These are phyloP conservation scores for Horisme vitalbata DNA, from an alignment of 2,888 invertebrate species.

Conservation along the genomic window DNA sequence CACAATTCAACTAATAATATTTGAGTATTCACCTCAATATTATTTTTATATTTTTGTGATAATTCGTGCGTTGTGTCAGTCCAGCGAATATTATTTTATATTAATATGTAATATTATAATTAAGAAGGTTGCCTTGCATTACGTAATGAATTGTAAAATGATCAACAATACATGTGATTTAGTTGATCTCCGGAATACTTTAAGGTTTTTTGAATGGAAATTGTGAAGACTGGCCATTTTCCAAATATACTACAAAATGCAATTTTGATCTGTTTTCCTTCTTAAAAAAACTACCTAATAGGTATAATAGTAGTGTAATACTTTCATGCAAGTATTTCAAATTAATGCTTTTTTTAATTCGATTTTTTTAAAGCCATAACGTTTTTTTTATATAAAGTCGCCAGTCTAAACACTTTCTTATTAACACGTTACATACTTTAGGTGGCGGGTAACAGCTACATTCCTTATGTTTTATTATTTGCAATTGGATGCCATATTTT, in stretches of 20 bases:
- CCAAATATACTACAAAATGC: no score
- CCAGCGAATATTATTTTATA: constrained; percentile 35
- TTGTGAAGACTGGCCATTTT: constrained; percentile 6
- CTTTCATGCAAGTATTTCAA: no score
- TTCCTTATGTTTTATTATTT: constrained; percentile 27
- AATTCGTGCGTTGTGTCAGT: constrained; percentile 58
- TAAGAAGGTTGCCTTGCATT: constrained; percentile 78
- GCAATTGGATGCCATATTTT: constrained; percentile 73
- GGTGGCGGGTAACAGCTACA: constrained; percentile 62
- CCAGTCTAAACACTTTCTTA: background rate
- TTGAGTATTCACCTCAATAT: constrained; percentile 17
- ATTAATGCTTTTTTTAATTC: no score
- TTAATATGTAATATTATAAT: constrained; percentile 25
- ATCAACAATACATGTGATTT: constrained; percentile 22
- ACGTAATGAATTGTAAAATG: constrained; percentile 53
- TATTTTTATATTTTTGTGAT: constrained; percentile 56
- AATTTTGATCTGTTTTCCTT: no score
- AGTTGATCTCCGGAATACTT: constrained; percentile 22
- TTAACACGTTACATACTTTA: background rate
- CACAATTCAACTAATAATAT: no score
- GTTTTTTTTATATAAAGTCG: background rate
- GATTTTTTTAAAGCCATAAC: no score
- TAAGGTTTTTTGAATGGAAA: constrained; percentile 8
- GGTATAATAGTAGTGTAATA: no score
- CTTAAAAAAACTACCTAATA: no score